phyloP scores from a whole-genome alignment of 2,113 vertebrate genomes.

The Limnothrissa miodon region DNA sequence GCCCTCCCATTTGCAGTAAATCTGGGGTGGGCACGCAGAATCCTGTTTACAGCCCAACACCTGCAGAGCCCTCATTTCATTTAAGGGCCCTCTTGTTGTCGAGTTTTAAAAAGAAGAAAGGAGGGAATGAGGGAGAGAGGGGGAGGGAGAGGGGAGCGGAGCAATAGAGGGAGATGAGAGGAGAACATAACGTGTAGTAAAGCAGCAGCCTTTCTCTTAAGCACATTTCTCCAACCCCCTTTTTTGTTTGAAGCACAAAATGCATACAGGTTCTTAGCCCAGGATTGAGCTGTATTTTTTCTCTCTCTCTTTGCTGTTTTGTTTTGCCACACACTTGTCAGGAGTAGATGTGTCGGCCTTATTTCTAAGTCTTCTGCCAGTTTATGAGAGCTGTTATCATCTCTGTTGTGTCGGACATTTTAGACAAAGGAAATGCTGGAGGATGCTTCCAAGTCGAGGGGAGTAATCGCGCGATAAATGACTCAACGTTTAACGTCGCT shows the following conservation, averaged over 20 bases:
- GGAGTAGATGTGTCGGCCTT: background rate
- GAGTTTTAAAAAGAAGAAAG: background rate
- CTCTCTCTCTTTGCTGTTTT: background rate
- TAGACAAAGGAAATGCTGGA: background rate
- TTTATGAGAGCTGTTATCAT: background rate
- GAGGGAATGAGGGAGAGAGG: background rate
- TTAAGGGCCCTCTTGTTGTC: conserved; percentile 6
- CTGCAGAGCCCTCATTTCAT: background rate
- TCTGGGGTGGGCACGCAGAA: background rate
- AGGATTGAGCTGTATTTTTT: background rate
- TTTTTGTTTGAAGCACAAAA: background rate
- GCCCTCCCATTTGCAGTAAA: conserved; percentile 17
- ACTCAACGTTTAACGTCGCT: background rate
- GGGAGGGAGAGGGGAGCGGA: background rate
- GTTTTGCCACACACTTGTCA: background rate
- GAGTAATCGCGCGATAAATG: background rate
- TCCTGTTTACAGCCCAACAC: conserved; percentile 7
- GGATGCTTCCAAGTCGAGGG: background rate
- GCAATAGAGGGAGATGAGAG: background rate
- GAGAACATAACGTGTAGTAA: background rate
- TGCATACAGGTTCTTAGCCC: background rate
- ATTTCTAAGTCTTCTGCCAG: background rate
- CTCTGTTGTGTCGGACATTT: background rate
- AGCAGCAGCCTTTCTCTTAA: background rate
- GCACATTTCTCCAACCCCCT: background rate